Base-by-base conservation (phyloP, 2,888 invertebrate genomes). In the Thera obeliscata region DNA sequence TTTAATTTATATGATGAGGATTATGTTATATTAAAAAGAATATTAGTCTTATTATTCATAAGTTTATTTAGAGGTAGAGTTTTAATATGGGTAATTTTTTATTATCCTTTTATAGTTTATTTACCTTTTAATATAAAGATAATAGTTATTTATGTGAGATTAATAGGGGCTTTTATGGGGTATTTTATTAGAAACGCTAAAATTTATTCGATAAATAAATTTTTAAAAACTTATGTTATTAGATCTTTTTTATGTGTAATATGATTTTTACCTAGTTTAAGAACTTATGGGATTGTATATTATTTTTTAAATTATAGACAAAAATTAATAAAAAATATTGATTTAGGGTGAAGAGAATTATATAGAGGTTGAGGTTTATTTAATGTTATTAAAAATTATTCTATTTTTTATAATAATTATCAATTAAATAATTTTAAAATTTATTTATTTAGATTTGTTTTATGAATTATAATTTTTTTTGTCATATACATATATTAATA, bases 1-100 rank as follows among this genome's bases (percentile, higher is more conserved):
- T 93, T 89, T 89, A 88, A 87, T 86, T 86, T 94, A 82, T 91
- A 85, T 86, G 93, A 94, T 84, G 89, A 90, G 67, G 89, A 90
- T 80, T 90, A 81, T 84, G 48, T 81, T 74, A 94, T 94, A 86
- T 85, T 94, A 81, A 90, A 89, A 56, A 87, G 92, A 57, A 94
- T 94, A 81, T 75, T 88, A 79, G 72, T 89, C 57, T 91, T 94
- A 90, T 87, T 94, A 84, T 81, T 94, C 74, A 89, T 94, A 77
- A 91, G 94, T 74, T 80, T 95, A 80, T 67, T 95, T 82, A 92
- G 91, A n/a, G 95, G 95, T 0, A 90, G 92, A 67, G 78, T 93
- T 70, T 87, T 95, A 85, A 94, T 83, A 67, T 95, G 95, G 85
- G 68, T 95, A 78, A 91, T 95, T 85, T 94, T 95, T 93, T 80